Base-by-base conservation (phyloP, 2,113 vertebrate genomes). In the Hippopotamus amphibius region DNA sequence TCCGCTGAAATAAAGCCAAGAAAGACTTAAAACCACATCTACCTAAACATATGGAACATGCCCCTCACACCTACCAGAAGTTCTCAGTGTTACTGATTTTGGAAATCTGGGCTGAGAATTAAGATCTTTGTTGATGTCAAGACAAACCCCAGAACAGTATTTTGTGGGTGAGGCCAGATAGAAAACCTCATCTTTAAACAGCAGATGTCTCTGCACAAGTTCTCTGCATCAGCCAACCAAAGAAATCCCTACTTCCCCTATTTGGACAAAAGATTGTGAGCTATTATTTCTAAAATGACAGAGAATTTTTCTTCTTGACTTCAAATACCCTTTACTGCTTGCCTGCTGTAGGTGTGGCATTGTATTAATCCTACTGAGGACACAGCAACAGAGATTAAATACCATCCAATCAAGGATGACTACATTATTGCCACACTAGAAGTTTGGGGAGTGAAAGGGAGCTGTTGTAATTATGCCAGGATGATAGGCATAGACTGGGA, bases 131-230 rank as follows among this genome's bases (percentile, higher is more conserved):
- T 84, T 97, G 41, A 79, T 83, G 86, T 85, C n/a, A n/a, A 55
- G 41, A 74, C 72, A 83, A 96, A 72, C 26, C 3, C 81, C 10
- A 43, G 24, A 71, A 76, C 7, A n/a, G 14, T 33, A 57, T 89
- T 71, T 96, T 76, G 55, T 17, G 61, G 15, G 15, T 63, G 22
- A 93, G 55, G 33, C 21, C 41, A 93, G 71, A 55, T 55, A 79
- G 61, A 77, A 97, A 95, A 93, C n/a, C 37, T 71, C 65, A 84
- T 84, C 57, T 92, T 97, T 53, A 66, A 95, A 43, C 50, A 88
- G 53, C 21, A 89, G 65, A 43, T 59, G 79, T 76, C 41, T 94
- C 53, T 84, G 77, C 84, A n/a, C 48, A 88, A 21, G 17, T 82
- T 79, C 48, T 82, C 46, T 59, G 46, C 79, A 68, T 81, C n/a